phyloP scores from a whole-genome alignment of 2,113 vertebrate genomes.

The Podarcis raffonei region DNA sequence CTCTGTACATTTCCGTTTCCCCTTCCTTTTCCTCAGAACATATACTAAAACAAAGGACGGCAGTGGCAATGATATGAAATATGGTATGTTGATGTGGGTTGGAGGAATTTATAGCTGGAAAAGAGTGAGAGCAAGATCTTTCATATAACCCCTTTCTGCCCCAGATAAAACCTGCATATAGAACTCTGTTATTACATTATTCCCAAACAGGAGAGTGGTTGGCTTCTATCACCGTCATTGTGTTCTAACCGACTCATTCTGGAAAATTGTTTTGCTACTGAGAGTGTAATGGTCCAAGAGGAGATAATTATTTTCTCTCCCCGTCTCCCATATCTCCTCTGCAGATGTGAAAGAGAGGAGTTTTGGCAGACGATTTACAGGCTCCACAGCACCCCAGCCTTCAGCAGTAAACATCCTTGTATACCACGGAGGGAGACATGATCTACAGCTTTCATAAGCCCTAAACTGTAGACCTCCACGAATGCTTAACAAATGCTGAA shows the following conservation, averaged over 20 bases:
- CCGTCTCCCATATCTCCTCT: not conserved
- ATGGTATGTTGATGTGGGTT: not conserved
- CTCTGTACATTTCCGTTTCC: not conserved
- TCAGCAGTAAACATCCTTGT: not conserved
- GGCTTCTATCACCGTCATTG: not conserved
- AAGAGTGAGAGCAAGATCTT: not conserved
- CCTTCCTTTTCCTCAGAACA: not conserved
- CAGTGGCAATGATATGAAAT: not conserved
- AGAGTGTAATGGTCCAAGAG: not conserved
- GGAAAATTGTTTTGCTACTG: slow-evolving; percentile 14
- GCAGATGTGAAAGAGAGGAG: not conserved
- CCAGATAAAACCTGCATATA: not conserved
- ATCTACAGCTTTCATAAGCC: not conserved
- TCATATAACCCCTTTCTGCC: not conserved
- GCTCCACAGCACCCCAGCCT: not conserved
- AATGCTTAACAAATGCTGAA: not conserved
- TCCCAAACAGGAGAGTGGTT: not conserved
- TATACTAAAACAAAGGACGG: not conserved
- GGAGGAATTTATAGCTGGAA: not conserved
- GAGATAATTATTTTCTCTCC: slow-evolving; percentile 15
- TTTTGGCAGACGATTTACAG: not conserved
- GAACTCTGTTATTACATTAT: not conserved
- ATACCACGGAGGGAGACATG: not conserved
- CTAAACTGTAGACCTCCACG: not conserved
- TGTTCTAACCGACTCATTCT: not conserved